A percentile compares a stretch with the other conserved stretches of the same genome.
These are phyloP conservation scores for Pristionchus exspectatus DNA, from an alignment of 2,888 invertebrate species.

Conservation along the genomic window DNA sequence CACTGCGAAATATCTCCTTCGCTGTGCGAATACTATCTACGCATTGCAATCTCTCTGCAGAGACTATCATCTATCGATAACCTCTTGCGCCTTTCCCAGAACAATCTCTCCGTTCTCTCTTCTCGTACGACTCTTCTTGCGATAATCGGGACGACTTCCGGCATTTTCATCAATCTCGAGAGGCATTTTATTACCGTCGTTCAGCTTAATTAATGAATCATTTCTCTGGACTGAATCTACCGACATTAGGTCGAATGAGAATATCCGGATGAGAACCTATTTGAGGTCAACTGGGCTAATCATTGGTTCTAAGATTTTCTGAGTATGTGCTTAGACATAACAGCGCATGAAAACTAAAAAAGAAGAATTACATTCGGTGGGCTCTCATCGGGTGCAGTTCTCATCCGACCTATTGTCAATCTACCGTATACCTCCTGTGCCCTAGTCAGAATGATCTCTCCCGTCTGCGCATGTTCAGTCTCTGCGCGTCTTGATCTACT, in stretches of 20 bases:
- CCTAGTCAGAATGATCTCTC: constrained; percentile 26
- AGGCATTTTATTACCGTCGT: neutral
- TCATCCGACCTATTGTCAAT: neutral
- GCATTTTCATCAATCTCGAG: constrained; percentile 25
- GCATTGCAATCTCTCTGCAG: neutral
- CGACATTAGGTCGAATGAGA: too few relatives aligned
- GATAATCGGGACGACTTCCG: constrained; percentile 22
- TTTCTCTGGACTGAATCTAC: too few relatives aligned
- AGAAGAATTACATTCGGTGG: too few relatives aligned
- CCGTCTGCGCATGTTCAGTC: neutral
- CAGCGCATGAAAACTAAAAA: too few relatives aligned
- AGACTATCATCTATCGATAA: neutral
- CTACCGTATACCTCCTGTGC: constrained; percentile 39
- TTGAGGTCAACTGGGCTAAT: too few relatives aligned
- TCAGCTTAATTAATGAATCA: neutral
- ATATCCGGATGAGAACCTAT: too few relatives aligned
- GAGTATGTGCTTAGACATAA: neutral
- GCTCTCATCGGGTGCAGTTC: too few relatives aligned
- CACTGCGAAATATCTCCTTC: neutral
- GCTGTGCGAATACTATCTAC: too few relatives aligned
- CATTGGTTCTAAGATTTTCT: too few relatives aligned
- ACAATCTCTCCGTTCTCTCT: neutral
- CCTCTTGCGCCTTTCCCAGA: neutral
- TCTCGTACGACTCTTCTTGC: constrained; percentile 18
- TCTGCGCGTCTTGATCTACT: neutral